Base-by-base conservation (phyloP, 2,888 invertebrate genomes). In the Celastrina argiolus region DNA sequence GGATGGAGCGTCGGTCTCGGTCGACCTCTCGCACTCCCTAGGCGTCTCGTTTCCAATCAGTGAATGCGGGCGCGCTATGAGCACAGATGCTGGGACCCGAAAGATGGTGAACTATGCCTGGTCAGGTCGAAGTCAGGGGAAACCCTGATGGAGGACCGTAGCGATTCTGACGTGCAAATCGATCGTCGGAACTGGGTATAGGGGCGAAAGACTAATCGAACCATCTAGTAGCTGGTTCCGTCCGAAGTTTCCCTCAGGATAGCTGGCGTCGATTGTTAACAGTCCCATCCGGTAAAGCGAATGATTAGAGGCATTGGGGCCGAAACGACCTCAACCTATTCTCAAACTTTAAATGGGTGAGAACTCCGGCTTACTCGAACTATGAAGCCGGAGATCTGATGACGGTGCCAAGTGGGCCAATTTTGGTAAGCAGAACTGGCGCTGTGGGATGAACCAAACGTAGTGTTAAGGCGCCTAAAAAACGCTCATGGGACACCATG, bases 381-480 rank as follows among this genome's bases (percentile, higher is more conserved):
- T 42, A 42, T 87, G 92, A 94, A 94, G 94, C 94, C 92, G 94
- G 92, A 92, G 86, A 92, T 90, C 93, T 93, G 93, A 92, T 92
- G 86, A 88, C 36, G 85, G 84, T 92, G 85, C 92, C 92, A 90
- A 94, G 93, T 94, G 94, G 93, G 93, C 93, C 93, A 93, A 83
- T 93, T 94, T 94, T 94, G 93, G 94, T 94, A 94, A 94, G 94
- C 94, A 94, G 94, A 94, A 95, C 94, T 94, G 94, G 94, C 93
- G 94, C 92, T 94, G 94, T 92, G 93, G 94, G 93, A 94, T 94
- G 94, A 94, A 94, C 93, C 93, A 92, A 94, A 94, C 93, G 93
- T 87, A 84, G 91, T 92, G 93, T 92, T 94, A 94, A 93, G 92
- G 94, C 91, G 93, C 93, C 93, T 80, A 87, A 93, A 85, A 87